These are phyloP conservation scores for Acrossocheilus wenchowensis DNA, from an alignment of 2,797 vertebrate genomes.

Conservation along the genomic window DNA sequence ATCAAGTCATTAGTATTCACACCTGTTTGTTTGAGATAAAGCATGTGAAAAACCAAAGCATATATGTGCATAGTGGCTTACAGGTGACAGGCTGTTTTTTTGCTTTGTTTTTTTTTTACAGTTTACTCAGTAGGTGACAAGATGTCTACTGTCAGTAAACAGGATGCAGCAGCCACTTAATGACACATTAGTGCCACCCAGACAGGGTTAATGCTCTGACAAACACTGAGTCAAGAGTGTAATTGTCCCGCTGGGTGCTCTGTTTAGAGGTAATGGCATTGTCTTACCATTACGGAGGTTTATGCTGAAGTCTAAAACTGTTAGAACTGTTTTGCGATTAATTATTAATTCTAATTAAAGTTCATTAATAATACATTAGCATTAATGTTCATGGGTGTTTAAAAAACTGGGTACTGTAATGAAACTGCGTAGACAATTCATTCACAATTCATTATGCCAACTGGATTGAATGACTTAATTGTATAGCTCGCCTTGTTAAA, in stretches of 20 bases:
- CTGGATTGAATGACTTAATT: constrained; percentile 12
- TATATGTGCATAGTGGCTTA: constrained; percentile 28
- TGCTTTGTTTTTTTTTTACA: neutral
- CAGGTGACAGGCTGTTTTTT: neutral
- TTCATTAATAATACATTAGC: constrained; percentile 37
- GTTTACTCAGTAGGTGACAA: constrained; percentile 39
- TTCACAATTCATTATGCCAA: constrained; percentile 12
- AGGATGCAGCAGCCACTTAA: constrained; percentile 55
- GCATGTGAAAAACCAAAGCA: neutral
- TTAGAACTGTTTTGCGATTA: constrained; percentile 31
- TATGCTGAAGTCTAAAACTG: constrained; percentile 37
- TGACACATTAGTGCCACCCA: constrained; percentile 57
- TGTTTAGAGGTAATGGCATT: constrained; percentile 37
- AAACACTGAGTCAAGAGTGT: constrained; percentile 53
- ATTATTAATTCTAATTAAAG: constrained; percentile 36
- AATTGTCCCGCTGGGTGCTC: constrained; percentile 47
- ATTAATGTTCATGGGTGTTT: constrained; percentile 33
- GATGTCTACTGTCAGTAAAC: constrained; percentile 54
- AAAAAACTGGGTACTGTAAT: neutral
- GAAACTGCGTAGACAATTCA: constrained; percentile 24
- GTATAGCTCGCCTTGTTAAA: constrained; percentile 3
- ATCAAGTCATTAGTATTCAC: constrained; percentile 27
- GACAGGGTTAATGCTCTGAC: constrained; percentile 54
- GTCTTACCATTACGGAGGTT: constrained; percentile 30
- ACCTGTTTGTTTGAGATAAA: constrained; percentile 20